Evolutionary conservation across 2,113 vertebrate genomes (phyloP).

Genomic region (Brienomyrus brachyistius): DNA sequence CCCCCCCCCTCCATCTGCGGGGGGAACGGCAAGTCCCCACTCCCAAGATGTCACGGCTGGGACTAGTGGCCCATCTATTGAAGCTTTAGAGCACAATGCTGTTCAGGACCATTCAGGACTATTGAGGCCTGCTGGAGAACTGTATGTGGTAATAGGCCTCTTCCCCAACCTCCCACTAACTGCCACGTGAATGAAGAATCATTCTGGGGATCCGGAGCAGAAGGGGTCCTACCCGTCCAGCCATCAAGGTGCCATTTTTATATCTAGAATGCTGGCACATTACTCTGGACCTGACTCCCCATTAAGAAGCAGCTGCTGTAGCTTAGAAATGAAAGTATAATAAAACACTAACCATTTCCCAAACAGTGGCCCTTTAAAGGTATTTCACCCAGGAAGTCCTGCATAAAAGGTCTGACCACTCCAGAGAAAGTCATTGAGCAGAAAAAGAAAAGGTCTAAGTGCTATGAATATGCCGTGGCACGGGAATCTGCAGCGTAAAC

Average conservation of each 20-base stretch:
- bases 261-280: neutral
- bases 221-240: neutral
- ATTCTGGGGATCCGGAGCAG: neutral
- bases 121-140: neutral
- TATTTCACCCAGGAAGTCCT: neutral
- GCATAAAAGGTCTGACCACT: neutral
- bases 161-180: neutral
- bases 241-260: neutral
- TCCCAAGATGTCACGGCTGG: neutral
- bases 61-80: neutral
- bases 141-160: neutral
- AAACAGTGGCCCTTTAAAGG: neutral
- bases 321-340: neutral
- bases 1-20: neutral
- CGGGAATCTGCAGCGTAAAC: neutral
- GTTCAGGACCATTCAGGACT: neutral
- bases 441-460: neutral
- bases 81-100: neutral
- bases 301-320: neutral
- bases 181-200: neutral
- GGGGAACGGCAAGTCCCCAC: neutral
- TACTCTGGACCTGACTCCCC: neutral
- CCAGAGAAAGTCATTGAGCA: neutral
- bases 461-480: neutral
- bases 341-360: neutral